Conservation (phyloP, 2,113 vertebrate species). For the Chrysochloris asiatica region DNA sequence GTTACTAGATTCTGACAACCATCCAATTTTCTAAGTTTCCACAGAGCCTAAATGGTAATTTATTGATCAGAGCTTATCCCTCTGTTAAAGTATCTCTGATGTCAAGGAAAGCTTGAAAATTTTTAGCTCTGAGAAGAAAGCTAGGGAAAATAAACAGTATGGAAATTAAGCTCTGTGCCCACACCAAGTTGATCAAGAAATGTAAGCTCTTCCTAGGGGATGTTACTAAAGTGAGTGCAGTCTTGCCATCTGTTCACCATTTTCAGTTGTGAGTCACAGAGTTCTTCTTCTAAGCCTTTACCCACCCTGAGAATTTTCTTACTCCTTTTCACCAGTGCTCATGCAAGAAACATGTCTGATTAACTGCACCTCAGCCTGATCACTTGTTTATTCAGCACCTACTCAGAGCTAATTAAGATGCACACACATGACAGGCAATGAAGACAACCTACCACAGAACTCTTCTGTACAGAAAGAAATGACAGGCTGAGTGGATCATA, state of each 20-base stretch:
- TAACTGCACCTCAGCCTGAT: background rate
- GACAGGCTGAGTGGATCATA: background rate
- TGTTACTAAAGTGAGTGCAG: fast-evolving
- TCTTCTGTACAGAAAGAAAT: constrained; percentile 31
- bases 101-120: background rate
- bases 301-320: background rate
- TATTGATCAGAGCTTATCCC: background rate
- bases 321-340: background rate
- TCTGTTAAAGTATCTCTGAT: background rate
- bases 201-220: background rate
- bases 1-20: constrained; percentile 41
- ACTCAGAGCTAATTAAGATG: constrained; percentile 43
- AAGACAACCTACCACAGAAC: constrained; percentile 21
- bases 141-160: too few species aligned
- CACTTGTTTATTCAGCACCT: constrained; percentile 43
- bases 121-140: background rate
- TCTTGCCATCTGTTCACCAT: background rate
- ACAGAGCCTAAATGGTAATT: constrained; percentile 9
- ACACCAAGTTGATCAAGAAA: background rate
- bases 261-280: background rate
- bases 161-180: fast-evolving
- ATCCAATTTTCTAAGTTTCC: background rate
- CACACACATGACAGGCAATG: background rate
- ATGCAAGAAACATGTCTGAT: constrained; percentile 3
- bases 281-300: too few species aligned